Base-by-base conservation (phyloP, 2,888 invertebrate species). In the Amiota communis region DNA sequence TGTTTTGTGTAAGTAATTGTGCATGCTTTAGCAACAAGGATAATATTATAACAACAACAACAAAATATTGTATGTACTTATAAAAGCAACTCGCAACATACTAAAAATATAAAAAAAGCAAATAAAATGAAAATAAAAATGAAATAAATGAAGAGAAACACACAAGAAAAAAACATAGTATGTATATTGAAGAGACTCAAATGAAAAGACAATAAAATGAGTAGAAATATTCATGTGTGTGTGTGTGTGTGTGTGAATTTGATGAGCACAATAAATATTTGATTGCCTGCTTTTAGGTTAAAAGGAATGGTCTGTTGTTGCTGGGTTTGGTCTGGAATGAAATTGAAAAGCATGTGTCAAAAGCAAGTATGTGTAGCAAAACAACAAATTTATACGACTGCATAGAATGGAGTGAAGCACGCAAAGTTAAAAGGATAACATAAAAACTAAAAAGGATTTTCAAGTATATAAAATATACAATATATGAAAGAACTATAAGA, bases 181-280 rank as follows among this genome's bases (percentile, higher is more conserved):
- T 8, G 36, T 4, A 36, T 8, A 13, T 20, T 68, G 13, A 51
- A 68, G 48, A 67, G 15, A 49, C 53, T 68, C 4, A 53, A 68
- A 68, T 51, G 23, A 36, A 68, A 53, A 68, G 67, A 68, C 67
- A 51, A 68, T 68, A 68, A 68, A 68, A 17, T 51, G 51, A 11
- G 51, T 23, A 20, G 46, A 68, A 68, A 68, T 68, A 68, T 68
- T 68, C 23, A 36, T 36, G 6, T 36, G 36, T 36, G 36, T 6
- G 6, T 23, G 23, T 23, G 23, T 23, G 23, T 36, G 36, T 36
- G 67, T 53, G 67, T 68, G 67, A 68, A 68, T 68, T 68, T 68
- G 67, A 68, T 68, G 67, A 68, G 67, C 51, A 68, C 67, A 51
- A 68, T 68, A 68, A 68, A 68, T 68, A 68, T 68, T 68, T 68